Percentiles rank a stretch among this genome's conserved stretches.
Conservation (phyloP, 2,113 vertebrate species). For the Lipophrys pholis region DNA sequence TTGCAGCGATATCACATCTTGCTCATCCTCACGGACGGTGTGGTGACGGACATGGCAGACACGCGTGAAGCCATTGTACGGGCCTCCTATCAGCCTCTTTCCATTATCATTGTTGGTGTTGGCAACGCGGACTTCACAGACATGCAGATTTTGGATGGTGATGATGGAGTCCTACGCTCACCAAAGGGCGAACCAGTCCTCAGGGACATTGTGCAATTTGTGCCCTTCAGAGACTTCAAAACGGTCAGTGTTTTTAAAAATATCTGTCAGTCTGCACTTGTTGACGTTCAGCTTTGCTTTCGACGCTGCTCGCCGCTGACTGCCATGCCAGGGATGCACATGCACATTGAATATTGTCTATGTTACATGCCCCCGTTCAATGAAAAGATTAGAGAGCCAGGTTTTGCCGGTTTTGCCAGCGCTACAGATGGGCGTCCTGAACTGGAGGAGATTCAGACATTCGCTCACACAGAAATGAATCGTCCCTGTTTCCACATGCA, state of each 20-base stretch:
- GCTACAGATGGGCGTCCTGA: constrained; percentile 49
- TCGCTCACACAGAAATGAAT: constrained; percentile 17
- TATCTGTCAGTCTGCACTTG: constrained; percentile 34
- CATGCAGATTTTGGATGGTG: constrained; percentile 95
- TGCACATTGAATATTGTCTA: constrained; percentile 14
- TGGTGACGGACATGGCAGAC: constrained; percentile 96
- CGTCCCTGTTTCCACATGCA: constrained; percentile 32
- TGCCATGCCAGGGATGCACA: not conserved
- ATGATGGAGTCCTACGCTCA: constrained; percentile 90
- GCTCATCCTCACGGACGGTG: constrained; percentile 94
- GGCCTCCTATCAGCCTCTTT: constrained; percentile 93
- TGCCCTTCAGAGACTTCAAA: constrained; percentile 96
- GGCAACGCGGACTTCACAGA: constrained; percentile 96
- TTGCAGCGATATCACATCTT: constrained; percentile 93
- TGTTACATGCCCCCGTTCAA: constrained; percentile 3
- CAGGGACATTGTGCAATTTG: constrained; percentile 94
- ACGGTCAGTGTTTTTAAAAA: constrained; percentile 85
- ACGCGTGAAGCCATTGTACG: constrained; percentile 94
- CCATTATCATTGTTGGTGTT: constrained; percentile 95
- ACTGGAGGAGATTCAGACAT: constrained; percentile 46
- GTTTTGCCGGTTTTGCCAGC: constrained; percentile 44
- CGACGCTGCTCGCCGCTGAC: not conserved
- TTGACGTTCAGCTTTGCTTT: constrained; percentile 16
- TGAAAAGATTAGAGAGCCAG: constrained; percentile 43
- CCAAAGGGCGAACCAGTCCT: constrained; percentile 91